Base-by-base conservation (phyloP, 2,113 vertebrate genomes). In the Silurus glanis region DNA sequence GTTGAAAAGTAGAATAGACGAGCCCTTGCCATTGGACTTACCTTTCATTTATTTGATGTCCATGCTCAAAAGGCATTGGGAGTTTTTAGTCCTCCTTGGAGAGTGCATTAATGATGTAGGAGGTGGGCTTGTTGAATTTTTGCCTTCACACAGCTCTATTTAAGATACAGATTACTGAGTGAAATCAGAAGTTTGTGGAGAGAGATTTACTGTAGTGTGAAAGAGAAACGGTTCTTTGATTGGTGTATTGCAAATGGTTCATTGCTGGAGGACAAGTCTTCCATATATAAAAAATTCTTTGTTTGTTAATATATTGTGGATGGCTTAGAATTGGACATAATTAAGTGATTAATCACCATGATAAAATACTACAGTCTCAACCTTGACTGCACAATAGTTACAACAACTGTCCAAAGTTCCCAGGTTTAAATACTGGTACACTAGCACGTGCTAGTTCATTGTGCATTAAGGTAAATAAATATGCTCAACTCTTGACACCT, bases 1-100 rank as follows among this genome's bases (percentile, higher is more conserved):
- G 93, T 92, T 94, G 91, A 92, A 89, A 91, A 90, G 91, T 92
- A 92, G 92, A 93, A 94, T 93, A 93, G 86, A 92, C 91, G 91
- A 93, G 94, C 92, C 92, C 91, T 91, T 90, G 93, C 90, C 89
- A 92, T 90, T 93, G 93, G 93, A 93, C 90, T 91, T 91, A 94
- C 93, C 93, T 95, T 95, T 95, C 94, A 93, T 93, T 93, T 88
- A 82, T 91, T 80, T 80, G 78, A 80, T 92, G 92, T 91, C 92
- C 87, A 91, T 91, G 89, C 94, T 94, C 91, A 94, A 94, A 87
- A 93, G 93, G 91, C 91, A 88, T 90, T 85, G 89, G 90, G 92
- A 93, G 91, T 92, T 92, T 93, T 87, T 25, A 55, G 89, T 90
- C 89, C 83, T 87, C 25, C 89, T 92, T 91, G 91, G 91, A 94